Conservation (phyloP, 2,888 invertebrate species). For the Temnothorax rugatulus region DNA sequence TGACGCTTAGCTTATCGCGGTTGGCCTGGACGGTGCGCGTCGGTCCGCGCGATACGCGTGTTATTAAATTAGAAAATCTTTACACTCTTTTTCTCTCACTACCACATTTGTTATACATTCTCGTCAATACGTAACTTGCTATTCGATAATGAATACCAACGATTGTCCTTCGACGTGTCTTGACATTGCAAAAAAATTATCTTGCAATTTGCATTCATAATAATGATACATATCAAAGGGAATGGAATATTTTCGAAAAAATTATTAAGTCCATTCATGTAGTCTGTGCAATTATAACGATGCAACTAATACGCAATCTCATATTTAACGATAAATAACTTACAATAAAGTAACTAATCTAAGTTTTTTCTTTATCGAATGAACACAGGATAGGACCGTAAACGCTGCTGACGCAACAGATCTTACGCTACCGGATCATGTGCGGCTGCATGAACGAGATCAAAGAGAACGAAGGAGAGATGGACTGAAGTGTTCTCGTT, state of each 20-base stretch:
- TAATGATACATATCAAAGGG: not conserved
- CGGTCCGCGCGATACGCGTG: not conserved
- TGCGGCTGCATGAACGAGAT: not conserved
- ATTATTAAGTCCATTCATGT: not conserved
- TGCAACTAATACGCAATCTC: not conserved
- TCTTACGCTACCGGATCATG: not conserved
- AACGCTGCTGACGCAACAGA: slow-evolving; percentile 3
- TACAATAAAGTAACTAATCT: not conserved
- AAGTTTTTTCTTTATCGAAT: slow-evolving; percentile 7
- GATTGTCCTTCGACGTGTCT: not conserved
- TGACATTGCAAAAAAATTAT: not conserved
- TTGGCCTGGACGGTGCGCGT: not conserved
- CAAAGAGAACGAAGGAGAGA: slow-evolving; percentile 18
- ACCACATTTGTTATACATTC: not conserved
- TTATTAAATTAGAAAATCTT: slow-evolving; percentile 23
- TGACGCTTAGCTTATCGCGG: slow-evolving; percentile 18
- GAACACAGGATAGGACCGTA: not conserved
- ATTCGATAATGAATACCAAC: not conserved
- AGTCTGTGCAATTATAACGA: not conserved
- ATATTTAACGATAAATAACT: not conserved
- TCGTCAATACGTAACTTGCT: not conserved
- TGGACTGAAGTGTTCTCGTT: slow-evolving; percentile 9
- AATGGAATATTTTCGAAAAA: not conserved
- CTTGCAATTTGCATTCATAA: not conserved
- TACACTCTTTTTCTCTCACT: not conserved